Evolutionary conservation across 2,888 invertebrate species (phyloP).

Genomic region (Oscheius myriophilus): DNA sequence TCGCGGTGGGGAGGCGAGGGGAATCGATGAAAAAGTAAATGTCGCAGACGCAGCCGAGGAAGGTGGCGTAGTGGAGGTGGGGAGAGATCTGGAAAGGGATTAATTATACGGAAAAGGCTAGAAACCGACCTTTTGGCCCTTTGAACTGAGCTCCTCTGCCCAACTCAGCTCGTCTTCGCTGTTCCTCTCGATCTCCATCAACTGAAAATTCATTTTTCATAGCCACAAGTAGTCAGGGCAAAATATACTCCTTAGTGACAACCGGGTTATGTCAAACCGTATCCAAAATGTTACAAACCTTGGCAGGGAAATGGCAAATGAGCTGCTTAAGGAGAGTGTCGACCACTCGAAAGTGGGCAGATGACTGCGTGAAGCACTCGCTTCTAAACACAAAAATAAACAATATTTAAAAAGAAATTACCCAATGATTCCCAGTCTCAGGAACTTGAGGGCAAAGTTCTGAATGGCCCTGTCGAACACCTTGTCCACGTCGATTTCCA

Average conservation of each 20-base stretch:
- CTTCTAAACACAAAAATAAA: conserved; percentile 24
- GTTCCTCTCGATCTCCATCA: conserved; percentile 52
- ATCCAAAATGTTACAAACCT: conserved; percentile 18
- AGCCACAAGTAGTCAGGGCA: too few species aligned
- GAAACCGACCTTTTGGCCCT: conserved; percentile 10
- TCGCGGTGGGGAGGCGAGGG: conserved; percentile 25
- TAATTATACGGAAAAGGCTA: background rate
- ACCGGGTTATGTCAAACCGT: too few species aligned
- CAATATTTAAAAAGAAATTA: background rate
- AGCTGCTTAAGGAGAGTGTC: conserved; percentile 47
- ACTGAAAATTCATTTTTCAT: conserved; percentile 20
- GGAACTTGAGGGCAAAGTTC: conserved; percentile 46
- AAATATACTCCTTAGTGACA: too few species aligned
- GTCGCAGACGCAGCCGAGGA: conserved; percentile 46
- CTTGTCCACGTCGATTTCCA: conserved; percentile 49
- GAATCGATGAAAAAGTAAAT: conserved; percentile 36
- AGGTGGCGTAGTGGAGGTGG: conserved; percentile 41
- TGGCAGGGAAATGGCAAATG: conserved; percentile 44
- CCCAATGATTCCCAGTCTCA: conserved; percentile 41
- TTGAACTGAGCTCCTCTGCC: conserved; percentile 35
- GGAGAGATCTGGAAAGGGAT: conserved; percentile 10
- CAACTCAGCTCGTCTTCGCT: conserved; percentile 47
- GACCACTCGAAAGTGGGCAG: conserved; percentile 38
- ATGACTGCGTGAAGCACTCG: conserved; percentile 34
- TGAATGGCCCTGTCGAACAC: conserved; percentile 47